Evolutionary conservation across 2,113 vertebrate species (phyloP), one percentile per base, ranked within the genome.

Genomic region (Tonatia bakeri): DNA sequence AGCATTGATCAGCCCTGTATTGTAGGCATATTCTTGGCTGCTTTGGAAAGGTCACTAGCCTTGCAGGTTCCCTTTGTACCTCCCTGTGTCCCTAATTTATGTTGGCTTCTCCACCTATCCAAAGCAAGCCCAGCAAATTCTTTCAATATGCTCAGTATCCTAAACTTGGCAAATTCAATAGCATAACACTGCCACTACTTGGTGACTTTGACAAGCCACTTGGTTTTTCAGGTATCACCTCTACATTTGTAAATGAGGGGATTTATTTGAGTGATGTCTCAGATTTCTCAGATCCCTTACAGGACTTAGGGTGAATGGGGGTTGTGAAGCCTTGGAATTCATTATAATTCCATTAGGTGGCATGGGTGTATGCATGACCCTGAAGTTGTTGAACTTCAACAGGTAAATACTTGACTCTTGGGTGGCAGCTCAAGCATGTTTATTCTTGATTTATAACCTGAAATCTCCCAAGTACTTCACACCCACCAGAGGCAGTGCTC

Each of bases 381-480:
- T 91, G 95, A 97, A 97, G 97, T 77, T 97, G 94, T 85, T 95
- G 94, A 87, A 90, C 94, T 98, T 95, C 61, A 84, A 95, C 98
- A 98, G 97, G 98, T 97, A 98, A 98, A 98, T 97, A 97, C 97
- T 98, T 19, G 95, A 97, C 96, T 98, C 92, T 87, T 70, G 96
- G 95, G 92, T 83, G 91, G 97, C 93, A 98, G 96, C 96, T 9
- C 0, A 14, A 94, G 93, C 98, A 59, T 97, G 98, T 98, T 98
- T 97, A 97, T 94, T 97, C 98, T 97, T 98, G 98, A 94, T 95
- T 92, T 97, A 96, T 69, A 97, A 91, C 90, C 91, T 75, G 80
- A 96, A 96, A 93, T 15, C 95, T 98, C 65, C 72, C 45, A 65
- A 89, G 85, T 90, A 38, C 95, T 95, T 90, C n/a, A 91, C 92